A percentile compares a stretch with the other conserved stretches of the same genome.
Evolutionary conservation across 30 jellyfish, hydroid and myxozoan species (phyloP).

Genomic region (Aurelia sp.): DNA sequence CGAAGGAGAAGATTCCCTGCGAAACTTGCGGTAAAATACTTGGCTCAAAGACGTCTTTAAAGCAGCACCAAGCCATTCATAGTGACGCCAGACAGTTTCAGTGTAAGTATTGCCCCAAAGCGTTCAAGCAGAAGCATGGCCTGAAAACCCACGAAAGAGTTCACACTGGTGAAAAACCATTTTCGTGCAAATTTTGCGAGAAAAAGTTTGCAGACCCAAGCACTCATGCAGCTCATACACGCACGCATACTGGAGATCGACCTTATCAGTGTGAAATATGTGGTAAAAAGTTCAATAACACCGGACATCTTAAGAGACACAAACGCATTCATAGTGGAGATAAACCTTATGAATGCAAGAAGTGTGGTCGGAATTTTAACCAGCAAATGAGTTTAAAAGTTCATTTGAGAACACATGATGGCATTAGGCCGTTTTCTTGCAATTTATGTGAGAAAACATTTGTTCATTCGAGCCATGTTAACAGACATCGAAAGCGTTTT

Average conservation of each 20-base stretch:
- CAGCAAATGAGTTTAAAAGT: conserved; percentile 22
- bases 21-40: background rate
- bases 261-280: conserved; percentile 43
- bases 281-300: conserved; percentile 20
- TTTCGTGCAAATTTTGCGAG: conserved; percentile 14
- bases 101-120: conserved; percentile 14
- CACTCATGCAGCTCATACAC: conserved; percentile 18
- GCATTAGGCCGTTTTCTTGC: conserved; percentile 28
- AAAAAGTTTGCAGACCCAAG: conserved; percentile 23
- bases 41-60: no score
- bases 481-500: conserved; percentile 32
- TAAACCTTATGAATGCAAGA: conserved; percentile 17
- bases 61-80: conserved; percentile 4
- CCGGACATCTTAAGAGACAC: conserved; percentile 43
- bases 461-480: conserved; percentile 33
- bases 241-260: conserved; percentile 48
- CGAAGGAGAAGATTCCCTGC: conserved; percentile 7
- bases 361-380: conserved; percentile 12
- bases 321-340: conserved; percentile 49
- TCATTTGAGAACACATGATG: conserved; percentile 20
- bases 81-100: conserved; percentile 6
- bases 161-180: conserved; percentile 49
- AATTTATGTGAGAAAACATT: conserved; percentile 16
- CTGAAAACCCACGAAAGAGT: conserved; percentile 11
- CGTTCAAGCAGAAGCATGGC: conserved; percentile 1